Evolutionary conservation across 2,888 invertebrate species (phyloP).

Genomic region (Sarcophaga caerulescens): DNA sequence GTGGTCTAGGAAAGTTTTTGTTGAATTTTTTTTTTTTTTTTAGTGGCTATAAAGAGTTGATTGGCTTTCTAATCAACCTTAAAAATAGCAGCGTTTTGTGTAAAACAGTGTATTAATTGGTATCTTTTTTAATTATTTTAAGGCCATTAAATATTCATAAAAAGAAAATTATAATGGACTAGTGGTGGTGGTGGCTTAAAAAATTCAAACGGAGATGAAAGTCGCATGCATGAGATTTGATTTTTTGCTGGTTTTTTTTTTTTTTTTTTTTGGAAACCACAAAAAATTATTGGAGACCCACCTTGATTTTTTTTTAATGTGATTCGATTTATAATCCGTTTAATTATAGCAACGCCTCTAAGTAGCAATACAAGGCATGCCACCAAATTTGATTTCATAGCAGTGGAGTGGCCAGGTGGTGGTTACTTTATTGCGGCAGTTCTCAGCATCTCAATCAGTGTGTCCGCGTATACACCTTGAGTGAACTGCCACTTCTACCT

Average conservation of each 20-base stretch:
- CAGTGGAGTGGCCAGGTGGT: too few species aligned
- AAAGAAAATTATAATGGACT: background rate
- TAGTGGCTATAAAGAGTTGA: background rate
- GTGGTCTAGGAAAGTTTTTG: constrained; percentile 4
- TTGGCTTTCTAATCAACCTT: background rate
- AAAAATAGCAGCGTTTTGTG: background rate
- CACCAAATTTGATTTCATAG: too few species aligned
- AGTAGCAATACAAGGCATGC: too few species aligned
- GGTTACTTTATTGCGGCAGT: too few species aligned
- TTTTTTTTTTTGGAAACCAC: too few species aligned
- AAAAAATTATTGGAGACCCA: background rate
- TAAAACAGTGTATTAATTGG: background rate
- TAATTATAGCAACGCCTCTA: too few species aligned
- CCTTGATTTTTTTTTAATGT: background rate
- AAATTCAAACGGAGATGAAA: background rate
- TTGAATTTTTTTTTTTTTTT: background rate
- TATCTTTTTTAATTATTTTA: background rate
- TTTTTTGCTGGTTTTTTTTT: background rate
- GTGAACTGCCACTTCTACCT: too few species aligned
- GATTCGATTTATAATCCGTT: too few species aligned
- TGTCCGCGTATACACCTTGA: too few species aligned
- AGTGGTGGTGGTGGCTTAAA: too few species aligned
- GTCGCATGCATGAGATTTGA: background rate
- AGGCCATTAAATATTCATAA: background rate
- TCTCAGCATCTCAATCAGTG: too few species aligned